These are phyloP conservation scores for Centropristis striata DNA, from an alignment of 2,113 vertebrate genomes.

Conservation along the genomic window DNA sequence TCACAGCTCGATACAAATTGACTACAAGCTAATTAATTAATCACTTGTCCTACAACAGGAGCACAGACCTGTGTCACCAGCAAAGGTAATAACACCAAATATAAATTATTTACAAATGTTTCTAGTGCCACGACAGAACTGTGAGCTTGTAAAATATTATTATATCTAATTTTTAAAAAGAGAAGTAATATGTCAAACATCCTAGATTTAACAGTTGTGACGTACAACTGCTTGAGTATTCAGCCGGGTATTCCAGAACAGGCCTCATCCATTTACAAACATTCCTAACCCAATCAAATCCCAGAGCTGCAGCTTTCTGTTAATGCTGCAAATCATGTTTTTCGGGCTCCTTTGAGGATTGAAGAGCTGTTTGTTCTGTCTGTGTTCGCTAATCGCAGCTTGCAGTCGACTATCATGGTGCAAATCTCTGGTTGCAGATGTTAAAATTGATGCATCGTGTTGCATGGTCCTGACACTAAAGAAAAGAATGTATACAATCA, in stretches of 20 bases:
- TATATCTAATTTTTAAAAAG: neutral
- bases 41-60: neutral
- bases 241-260: slow-evolving; percentile 18
- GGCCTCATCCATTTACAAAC: slow-evolving; percentile 29
- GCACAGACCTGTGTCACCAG: neutral
- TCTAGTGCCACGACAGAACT: neutral
- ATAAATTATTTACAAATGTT: neutral
- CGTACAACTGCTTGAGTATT: neutral
- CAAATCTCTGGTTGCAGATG: slow-evolving; percentile 20
- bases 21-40: neutral
- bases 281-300: slow-evolving; percentile 36
- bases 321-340: slow-evolving; percentile 35
- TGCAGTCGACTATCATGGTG: neutral
- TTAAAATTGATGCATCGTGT: neutral
- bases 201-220: neutral
- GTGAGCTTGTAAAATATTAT: neutral
- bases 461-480: neutral
- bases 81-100: neutral
- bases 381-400: slow-evolving; percentile 8
- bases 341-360: slow-evolving; percentile 19
- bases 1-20: neutral
- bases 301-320: slow-evolving; percentile 6
- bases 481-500: neutral
- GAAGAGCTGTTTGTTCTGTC: slow-evolving; percentile 26
- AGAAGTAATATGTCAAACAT: neutral